A percentile compares a stretch with the other conserved stretches of the same genome.
phyloP scores from a whole-genome alignment of 1,140 invertebrate species.

The Temnothorax longispinosus region DNA sequence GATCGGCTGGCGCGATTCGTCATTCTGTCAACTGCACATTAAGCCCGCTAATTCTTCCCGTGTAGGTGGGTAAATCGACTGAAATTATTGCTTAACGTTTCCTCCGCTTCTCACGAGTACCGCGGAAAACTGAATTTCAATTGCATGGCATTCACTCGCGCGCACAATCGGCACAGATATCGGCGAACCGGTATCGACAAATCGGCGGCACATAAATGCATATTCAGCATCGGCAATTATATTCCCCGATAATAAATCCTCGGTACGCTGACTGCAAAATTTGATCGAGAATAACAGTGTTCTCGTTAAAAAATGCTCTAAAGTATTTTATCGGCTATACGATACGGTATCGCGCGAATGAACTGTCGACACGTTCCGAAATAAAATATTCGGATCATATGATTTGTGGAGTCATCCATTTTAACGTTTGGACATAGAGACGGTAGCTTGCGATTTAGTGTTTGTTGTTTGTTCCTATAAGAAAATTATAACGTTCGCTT shows the following conservation, averaged over 20 bases:
- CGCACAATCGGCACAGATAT: not conserved
- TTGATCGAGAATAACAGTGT: constrained; percentile 22
- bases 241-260: constrained; percentile 29
- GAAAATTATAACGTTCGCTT: not conserved
- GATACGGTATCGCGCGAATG: not conserved
- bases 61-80: constrained; percentile 62
- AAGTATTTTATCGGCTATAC: constrained; percentile 29
- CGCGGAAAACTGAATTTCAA: constrained; percentile 25
- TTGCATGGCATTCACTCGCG: not conserved
- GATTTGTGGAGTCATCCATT: constrained; percentile 41
- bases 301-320: not conserved
- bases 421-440: constrained; percentile 1
- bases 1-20: constrained; percentile 57
- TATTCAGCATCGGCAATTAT: constrained; percentile 28
- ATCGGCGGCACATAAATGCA: not conserved
- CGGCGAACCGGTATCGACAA: not conserved
- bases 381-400: constrained; percentile 29
- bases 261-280: not conserved
- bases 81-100: constrained; percentile 61
- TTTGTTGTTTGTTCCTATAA: not conserved
- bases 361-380: constrained; percentile 8
- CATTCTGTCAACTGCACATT: constrained; percentile 52
- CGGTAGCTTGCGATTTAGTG: constrained; percentile 19
- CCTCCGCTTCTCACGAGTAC: not conserved
- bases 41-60: constrained; percentile 44